Evolutionary conservation across 2,797 vertebrate species (phyloP).

Genomic region (Fundulus diaphanus): DNA sequence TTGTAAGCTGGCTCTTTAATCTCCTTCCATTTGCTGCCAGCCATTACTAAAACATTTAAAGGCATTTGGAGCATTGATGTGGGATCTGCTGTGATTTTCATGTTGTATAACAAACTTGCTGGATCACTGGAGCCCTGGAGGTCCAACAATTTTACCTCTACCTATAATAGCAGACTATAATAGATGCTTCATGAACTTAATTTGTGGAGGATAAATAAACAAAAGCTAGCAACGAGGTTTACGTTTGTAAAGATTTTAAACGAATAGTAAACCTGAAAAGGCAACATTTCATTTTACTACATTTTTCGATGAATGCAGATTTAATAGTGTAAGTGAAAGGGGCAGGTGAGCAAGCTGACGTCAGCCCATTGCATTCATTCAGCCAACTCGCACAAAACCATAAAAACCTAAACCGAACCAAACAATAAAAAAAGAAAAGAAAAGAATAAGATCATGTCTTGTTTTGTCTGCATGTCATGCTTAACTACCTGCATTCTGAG

Average conservation of each 20-base stretch:
- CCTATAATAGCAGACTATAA: neutral
- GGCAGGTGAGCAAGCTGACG: neutral
- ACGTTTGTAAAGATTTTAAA: neutral
- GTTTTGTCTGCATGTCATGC: too few relatives aligned
- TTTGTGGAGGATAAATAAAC: neutral
- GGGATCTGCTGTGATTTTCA: constrained; percentile 13
- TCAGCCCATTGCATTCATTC: neutral
- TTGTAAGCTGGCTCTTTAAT: constrained; percentile 26
- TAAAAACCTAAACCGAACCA: too few relatives aligned
- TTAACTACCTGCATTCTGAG: too few relatives aligned
- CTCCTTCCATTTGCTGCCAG: neutral
- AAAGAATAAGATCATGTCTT: too few relatives aligned
- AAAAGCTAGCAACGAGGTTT: neutral
- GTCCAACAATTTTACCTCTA: neutral
- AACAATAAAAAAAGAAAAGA: too few relatives aligned
- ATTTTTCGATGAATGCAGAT: neutral
- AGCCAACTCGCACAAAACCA: neutral
- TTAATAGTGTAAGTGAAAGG: neutral
- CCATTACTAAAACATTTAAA: constrained; percentile 11
- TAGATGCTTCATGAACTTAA: neutral
- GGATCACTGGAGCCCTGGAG: neutral
- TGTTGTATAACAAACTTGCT: neutral
- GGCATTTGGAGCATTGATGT: neutral
- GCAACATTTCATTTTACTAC: neutral
- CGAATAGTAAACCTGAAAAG: neutral